Evolutionary conservation across 2,797 vertebrate genomes (phyloP).

Genomic region (Mergus octosetaceus): DNA sequence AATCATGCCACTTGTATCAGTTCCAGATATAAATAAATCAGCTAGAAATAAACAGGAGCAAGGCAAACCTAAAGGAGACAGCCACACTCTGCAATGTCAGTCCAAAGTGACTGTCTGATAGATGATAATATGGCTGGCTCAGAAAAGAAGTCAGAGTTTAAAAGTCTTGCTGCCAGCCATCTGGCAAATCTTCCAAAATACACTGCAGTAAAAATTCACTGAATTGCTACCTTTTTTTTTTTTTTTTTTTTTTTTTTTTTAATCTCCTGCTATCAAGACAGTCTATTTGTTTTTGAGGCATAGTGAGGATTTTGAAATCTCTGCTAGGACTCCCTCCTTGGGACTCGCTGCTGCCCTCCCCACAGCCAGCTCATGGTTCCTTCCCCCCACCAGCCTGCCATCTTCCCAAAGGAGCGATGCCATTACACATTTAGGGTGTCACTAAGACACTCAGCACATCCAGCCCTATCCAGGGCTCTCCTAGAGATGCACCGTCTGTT

Average conservation of each 20-base stretch:
- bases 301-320: not conserved
- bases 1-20: constrained; percentile 34
- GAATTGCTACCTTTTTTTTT: not conserved
- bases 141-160: constrained; percentile 18
- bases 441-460: not conserved
- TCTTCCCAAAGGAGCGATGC: not conserved
- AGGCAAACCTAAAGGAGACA: constrained; percentile 40
- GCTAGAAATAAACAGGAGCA: constrained; percentile 62
- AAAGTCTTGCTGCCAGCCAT: constrained; percentile 40
- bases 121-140: constrained; percentile 33
- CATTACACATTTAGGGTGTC: not conserved
- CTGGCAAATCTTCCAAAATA: constrained; percentile 46
- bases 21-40: constrained; percentile 64
- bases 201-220: not conserved
- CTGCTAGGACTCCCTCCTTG: not conserved
- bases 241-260: not conserved
- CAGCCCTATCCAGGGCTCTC: not conserved
- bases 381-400: not conserved
- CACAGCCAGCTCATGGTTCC: not conserved
- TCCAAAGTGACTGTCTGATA: constrained; percentile 55
- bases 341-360: not conserved
- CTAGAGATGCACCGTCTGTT: not conserved
- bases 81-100: constrained; percentile 42
- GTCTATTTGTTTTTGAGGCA: not conserved
- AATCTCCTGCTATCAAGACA: constrained; percentile 1